A percentile compares a stretch with the other conserved stretches of the same genome.
phyloP scores from a whole-genome alignment of 2,888 invertebrate species.

The Oegoconia quadripuncta region DNA sequence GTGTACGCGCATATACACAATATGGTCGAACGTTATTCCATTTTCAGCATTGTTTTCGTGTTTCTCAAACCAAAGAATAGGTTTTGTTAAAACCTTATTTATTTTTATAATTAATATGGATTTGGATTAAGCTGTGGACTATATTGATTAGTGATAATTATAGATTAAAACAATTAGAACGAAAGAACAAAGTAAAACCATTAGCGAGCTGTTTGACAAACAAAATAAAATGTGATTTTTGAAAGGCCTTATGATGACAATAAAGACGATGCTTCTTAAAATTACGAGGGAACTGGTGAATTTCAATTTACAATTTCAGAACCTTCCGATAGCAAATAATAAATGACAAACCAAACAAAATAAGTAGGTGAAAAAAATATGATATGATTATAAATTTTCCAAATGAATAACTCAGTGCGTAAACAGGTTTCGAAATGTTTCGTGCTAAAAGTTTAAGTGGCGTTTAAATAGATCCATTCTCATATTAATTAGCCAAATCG shows the following conservation, averaged over 20 bases:
- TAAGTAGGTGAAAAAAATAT: neutral
- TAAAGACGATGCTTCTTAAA: no score
- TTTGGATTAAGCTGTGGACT: no score
- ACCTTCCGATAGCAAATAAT: no score
- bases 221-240: no score
- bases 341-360: neutral
- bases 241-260: no score
- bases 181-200: no score
- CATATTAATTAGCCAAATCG: constrained; percentile 25
- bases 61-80: constrained; percentile 26
- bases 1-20: constrained; percentile 40
- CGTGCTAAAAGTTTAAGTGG: constrained; percentile 20
- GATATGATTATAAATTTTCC: neutral
- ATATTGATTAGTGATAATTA: no score
- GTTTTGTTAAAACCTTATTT: constrained; percentile 13
- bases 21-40: constrained; percentile 38
- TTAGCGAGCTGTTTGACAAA: no score
- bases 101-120: constrained; percentile 9
- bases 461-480: constrained; percentile 19
- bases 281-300: no score
- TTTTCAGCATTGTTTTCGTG: constrained; percentile 49
- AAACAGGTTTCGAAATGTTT: constrained; percentile 9
- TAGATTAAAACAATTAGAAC: no score
- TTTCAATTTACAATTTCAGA: no score
- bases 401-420: constrained; percentile 4